Base-by-base conservation (phyloP, 1,140 invertebrate genomes). In the Proales similis region DNA sequence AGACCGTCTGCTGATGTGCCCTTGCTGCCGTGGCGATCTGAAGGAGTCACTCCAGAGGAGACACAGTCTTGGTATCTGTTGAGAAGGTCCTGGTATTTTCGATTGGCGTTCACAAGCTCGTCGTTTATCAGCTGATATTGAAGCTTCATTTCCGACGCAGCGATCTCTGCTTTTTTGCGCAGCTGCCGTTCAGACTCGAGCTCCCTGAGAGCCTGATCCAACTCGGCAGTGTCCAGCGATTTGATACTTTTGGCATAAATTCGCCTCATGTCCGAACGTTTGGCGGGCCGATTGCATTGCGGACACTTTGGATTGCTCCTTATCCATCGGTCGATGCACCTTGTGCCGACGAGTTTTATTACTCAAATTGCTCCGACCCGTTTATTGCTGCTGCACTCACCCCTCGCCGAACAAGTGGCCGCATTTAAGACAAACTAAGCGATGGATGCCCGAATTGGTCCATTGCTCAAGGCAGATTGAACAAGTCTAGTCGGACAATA, bases 351-450 rank as follows among this genome's bases (percentile, higher is more conserved):
- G 33, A 63, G 5, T 17, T 11, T 9, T 33, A 63, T 27, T 32
- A 63, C 17, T 12, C 4, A 14, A 4, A 47, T 4, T 29, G 17
- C 5, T 20, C 14, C 12, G 33, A 33, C 20, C 17, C 30, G 29
- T 29, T 29, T n/a, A 9, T 9, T 11, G 63, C 27, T 19, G n/a
- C 48, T 26, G n/a, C 11, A 20, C 38, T 60, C 65, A 70, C 69
- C 69, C 81, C 5, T 83, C 74, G 0, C 90, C 90, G 77, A 91
- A 94, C 1, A 93, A 74, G 77, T 94, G 90, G 0, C 90, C 90
- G 77, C 90, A 94, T 67, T 83, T 84, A 9, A 94, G 75, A 9
- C 84, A 84, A 5, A 83, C 84, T 1, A 92, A 73, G 45, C 87
- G 79, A 75, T 93, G 90, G 1, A 82, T 81, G 0, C 88, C 88